Conservation (phyloP, 1,140 invertebrate genomes). For the Drosophila aff. region DNA sequence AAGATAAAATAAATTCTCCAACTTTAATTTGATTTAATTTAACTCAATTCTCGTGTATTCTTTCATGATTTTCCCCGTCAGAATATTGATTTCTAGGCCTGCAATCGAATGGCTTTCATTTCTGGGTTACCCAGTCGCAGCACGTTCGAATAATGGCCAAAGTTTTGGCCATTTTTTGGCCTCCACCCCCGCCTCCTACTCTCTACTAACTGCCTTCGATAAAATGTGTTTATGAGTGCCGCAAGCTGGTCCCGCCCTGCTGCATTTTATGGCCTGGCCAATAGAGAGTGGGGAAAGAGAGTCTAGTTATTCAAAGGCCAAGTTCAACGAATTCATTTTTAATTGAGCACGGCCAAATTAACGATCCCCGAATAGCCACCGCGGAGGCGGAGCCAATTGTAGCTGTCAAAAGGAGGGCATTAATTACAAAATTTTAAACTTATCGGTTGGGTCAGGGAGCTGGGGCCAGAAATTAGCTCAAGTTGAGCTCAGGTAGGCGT, state of each 20-base stretch:
- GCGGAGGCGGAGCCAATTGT: slow-evolving; percentile 31
- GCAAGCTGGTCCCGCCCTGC: slow-evolving; percentile 22
- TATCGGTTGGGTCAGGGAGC: not conserved
- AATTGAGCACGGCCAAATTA: slow-evolving; percentile 48
- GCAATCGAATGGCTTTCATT: slow-evolving; percentile 9
- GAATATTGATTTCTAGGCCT: slow-evolving; percentile 16
- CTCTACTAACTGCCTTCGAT: slow-evolving; percentile 18
- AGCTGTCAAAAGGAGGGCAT: slow-evolving; percentile 57
- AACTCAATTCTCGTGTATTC: not conserved
- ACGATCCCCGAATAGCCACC: slow-evolving; percentile 1
- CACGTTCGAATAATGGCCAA: slow-evolving; percentile 66
- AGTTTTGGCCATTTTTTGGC: slow-evolving; percentile 21
- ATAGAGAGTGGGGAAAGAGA: not conserved
- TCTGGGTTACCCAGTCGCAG: slow-evolving; percentile 27
- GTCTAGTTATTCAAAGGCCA: slow-evolving; percentile 40
- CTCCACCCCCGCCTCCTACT: not conserved
- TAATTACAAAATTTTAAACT: slow-evolving; percentile 61
- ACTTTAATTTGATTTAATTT: slow-evolving; percentile 6
- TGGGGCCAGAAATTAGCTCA: slow-evolving; percentile 18
- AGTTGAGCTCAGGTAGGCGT: slow-evolving; percentile 23
- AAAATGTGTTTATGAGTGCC: slow-evolving; percentile 61
- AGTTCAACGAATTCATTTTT: slow-evolving; percentile 46
- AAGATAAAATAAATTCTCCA: no score
- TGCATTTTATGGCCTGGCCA: slow-evolving; percentile 56
- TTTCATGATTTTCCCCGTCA: not conserved